A percentile compares a stretch with the other conserved stretches of the same genome.
Evolutionary conservation across 2,797 vertebrate species (phyloP).

Genomic region (Aphelocoma californica): DNA sequence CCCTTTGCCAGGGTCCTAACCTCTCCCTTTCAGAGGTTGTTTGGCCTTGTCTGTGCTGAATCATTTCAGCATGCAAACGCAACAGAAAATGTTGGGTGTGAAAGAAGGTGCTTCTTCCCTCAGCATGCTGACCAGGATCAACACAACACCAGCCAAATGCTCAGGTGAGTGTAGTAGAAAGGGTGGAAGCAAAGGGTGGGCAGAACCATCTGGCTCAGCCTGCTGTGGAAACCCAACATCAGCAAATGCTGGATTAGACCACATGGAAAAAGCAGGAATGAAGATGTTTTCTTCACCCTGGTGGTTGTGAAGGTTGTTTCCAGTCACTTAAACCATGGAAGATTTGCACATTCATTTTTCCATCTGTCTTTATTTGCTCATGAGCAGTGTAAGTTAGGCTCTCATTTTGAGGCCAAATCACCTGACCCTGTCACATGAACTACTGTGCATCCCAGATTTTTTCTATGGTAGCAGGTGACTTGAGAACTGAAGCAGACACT

Average conservation of each 20-base stretch:
- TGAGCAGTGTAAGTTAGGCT: not conserved
- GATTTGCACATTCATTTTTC: not conserved
- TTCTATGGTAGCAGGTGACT: not conserved
- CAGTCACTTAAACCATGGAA: not conserved
- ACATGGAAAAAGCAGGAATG: not conserved
- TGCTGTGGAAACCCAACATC: not conserved
- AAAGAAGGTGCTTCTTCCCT: not conserved
- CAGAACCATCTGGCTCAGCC: not conserved
- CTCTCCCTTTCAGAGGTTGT: not conserved
- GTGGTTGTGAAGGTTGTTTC: not conserved
- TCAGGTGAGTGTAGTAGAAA: not conserved
- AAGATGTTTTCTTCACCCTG: not conserved
- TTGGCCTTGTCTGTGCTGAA: not conserved
- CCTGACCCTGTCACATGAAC: not conserved
- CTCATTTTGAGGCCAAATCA: not conserved
- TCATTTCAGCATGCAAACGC: not conserved
- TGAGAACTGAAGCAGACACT: not conserved
- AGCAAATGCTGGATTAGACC: not conserved
- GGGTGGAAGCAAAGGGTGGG: not conserved
- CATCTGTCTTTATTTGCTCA: not conserved
- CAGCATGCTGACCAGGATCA: not conserved
- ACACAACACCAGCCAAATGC: not conserved
- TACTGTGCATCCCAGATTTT: not conserved
- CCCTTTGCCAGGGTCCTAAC: not conserved
- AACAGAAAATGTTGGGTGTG: not conserved